These are phyloP conservation scores for Xestia xanthographa DNA, from an alignment of 2,888 invertebrate species.

Conservation along the genomic window DNA sequence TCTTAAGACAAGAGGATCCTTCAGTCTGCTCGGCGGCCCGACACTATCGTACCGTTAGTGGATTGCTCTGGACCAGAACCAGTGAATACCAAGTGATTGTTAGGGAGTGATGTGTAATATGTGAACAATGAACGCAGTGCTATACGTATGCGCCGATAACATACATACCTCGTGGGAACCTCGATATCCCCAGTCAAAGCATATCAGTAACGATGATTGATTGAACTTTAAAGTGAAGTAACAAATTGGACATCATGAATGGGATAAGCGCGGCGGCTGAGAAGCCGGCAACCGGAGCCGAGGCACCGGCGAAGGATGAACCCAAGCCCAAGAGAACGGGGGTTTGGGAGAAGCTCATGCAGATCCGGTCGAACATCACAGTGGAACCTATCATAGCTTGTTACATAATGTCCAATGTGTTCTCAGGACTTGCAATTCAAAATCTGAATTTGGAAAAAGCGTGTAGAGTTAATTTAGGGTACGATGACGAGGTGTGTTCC, in stretches of 20 bases:
- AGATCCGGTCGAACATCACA: conserved; percentile 91
- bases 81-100: conserved; percentile 65
- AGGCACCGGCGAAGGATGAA: conserved; percentile 77
- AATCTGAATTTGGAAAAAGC: conserved; percentile 96
- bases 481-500: conserved; percentile 93
- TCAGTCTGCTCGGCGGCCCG: conserved; percentile 80
- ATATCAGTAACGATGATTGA: conserved; percentile 75
- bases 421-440: conserved; percentile 94
- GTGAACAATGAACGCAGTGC: conserved; percentile 64
- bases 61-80: conserved; percentile 56
- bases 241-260: conserved; percentile 82
- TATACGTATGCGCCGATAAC: conserved; percentile 44
- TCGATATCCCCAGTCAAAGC: conserved; percentile 60
- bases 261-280: conserved; percentile 82
- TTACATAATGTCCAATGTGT: conserved; percentile 92
- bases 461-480: conserved; percentile 95
- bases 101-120: conserved; percentile 60
- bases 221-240: conserved; percentile 71
- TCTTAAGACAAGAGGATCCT: conserved; percentile 86
- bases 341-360: conserved; percentile 85
- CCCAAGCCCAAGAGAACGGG: conserved; percentile 77
- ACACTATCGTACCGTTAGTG: conserved; percentile 69
- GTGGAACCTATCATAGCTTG: conserved; percentile 93
- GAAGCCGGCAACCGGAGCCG: conserved; percentile 78
- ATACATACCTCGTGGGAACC: conserved; percentile 57